Evolutionary conservation across 2,888 invertebrate species (phyloP).

Genomic region (Quadroppia sp.): DNA sequence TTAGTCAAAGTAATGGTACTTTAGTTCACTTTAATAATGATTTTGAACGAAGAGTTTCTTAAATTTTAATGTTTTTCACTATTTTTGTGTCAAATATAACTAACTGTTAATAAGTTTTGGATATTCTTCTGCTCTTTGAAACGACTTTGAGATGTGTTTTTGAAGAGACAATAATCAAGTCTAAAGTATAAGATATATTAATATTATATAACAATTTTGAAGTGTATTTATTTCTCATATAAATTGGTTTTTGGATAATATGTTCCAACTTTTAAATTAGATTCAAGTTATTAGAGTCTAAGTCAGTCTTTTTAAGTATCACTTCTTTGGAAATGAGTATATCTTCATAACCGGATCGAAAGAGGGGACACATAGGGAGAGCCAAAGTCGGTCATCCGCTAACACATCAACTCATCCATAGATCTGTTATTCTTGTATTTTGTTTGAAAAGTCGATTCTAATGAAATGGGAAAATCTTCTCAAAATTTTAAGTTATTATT

Average conservation of each 20-base stretch:
- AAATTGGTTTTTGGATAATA: background rate
- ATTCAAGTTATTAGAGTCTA: conserved; percentile 17
- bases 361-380: conserved; percentile 19
- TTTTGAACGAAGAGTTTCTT: no score
- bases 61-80: no score
- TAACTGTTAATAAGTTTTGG: no score
- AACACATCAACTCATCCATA: conserved; percentile 20
- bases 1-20: no score
- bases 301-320: background rate
- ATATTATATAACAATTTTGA: no score
- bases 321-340: conserved; percentile 9
- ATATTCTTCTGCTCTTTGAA: no score
- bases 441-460: conserved; percentile 16
- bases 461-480: conserved; percentile 33
- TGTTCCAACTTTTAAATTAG: background rate
- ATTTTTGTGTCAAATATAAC: no score
- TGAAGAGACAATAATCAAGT: no score
- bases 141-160: no score
- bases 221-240: conserved; percentile 2
- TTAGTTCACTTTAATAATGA: no score
- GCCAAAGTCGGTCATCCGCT: conserved; percentile 36
- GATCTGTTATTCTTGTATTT: conserved; percentile 27
- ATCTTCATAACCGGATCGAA: conserved; percentile 35
- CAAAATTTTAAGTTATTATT: conserved; percentile 25
- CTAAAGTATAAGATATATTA: no score